These are phyloP conservation scores for Apotomis betuletana DNA, from an alignment of 2,888 invertebrate species.

Conservation along the genomic window DNA sequence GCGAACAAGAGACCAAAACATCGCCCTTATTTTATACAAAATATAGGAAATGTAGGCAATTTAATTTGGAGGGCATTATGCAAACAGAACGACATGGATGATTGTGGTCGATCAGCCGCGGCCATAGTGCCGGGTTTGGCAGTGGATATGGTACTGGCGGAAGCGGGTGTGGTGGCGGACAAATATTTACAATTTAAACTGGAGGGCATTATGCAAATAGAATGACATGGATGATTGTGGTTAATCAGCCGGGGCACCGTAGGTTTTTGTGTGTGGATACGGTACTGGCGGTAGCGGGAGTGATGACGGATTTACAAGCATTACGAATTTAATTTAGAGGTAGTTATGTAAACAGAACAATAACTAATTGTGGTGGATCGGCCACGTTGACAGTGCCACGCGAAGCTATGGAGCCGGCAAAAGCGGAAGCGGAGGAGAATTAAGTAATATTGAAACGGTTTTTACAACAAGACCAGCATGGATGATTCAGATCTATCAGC, in stretches of 20 bases:
- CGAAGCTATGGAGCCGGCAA: too few species aligned
- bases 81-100: slow-evolving; percentile 53
- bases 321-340: too few species aligned
- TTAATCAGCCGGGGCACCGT: background rate
- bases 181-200: slow-evolving; percentile 47
- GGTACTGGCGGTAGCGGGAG: too few species aligned
- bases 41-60: slow-evolving; percentile 43
- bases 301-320: too few species aligned
- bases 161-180: slow-evolving; percentile 13
- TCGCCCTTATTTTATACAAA: slow-evolving; percentile 18
- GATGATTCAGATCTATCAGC: too few species aligned
- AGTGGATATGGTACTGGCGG: slow-evolving; percentile 43
- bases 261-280: too few species aligned
- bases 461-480: too few species aligned
- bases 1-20: background rate
- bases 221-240: slow-evolving; percentile 52
- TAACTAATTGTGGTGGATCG: slow-evolving; percentile 44
- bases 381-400: slow-evolving; percentile 38
- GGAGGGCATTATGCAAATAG: slow-evolving; percentile 56
- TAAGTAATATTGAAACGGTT: too few species aligned
- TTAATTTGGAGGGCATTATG: slow-evolving; percentile 55
- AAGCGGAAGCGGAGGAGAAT: too few species aligned
- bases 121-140: slow-evolving; percentile 14
- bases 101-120: slow-evolving; percentile 53
- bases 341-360: too few species aligned